phyloP scores from a whole-genome alignment of 2,797 vertebrate species.

The Fundulus diaphanus region DNA sequence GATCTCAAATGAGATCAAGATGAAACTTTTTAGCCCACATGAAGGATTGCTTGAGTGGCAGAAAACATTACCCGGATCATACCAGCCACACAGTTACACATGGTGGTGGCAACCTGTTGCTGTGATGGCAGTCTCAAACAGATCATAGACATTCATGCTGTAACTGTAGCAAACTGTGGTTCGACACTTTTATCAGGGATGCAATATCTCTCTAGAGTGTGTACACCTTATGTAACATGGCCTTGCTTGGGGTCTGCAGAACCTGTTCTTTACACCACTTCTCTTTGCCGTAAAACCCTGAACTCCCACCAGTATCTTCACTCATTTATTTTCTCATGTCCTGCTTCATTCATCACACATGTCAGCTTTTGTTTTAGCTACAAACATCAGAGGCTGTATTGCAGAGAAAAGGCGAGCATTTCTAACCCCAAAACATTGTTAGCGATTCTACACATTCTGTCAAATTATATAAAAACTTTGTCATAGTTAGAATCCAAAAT shows the following conservation, averaged over 20 bases:
- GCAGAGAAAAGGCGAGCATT: neutral
- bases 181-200: neutral
- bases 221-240: neutral
- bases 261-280: constrained; percentile 11
- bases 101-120: neutral
- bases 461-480: neutral
- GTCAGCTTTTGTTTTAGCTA: constrained; percentile 14
- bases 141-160: neutral
- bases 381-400: constrained; percentile 19
- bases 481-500: neutral
- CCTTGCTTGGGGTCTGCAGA: constrained; percentile 5
- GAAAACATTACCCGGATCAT: neutral
- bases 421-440: neutral
- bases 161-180: neutral
- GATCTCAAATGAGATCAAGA: no score
- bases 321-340: constrained; percentile 45
- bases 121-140: no score
- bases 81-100: neutral
- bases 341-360: constrained; percentile 35
- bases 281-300: constrained; percentile 7
- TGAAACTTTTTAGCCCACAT: neutral
- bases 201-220: neutral
- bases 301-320: constrained; percentile 31
- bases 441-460: neutral
- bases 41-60: neutral